Base-by-base conservation (phyloP, 2,888 invertebrate species). In the Pollenia amentaria region DNA sequence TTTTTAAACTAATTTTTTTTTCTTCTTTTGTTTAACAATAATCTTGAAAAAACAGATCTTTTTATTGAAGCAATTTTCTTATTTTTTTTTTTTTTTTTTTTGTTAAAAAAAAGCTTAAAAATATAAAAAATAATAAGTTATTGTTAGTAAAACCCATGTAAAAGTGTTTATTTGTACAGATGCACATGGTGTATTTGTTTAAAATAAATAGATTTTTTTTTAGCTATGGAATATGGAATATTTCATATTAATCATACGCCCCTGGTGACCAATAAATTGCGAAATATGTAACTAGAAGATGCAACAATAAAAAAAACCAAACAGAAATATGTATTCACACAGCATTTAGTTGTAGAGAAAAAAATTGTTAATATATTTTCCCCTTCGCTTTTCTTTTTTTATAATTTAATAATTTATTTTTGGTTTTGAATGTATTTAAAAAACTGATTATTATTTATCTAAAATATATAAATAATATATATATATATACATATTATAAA, bases 241-340 rank as follows among this genome's bases (percentile, higher is more conserved):
- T 21, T 42, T 18, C 8, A 70, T n/a, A n/a, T 70, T 70, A 70
- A 60, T 79, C 78, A 79, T 70, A 70, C 78, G 78, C 69, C 78
- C 69, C 70, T 10, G 16, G 48, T 79, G 78, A 69, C 78, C 78
- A 40, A 70, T 72, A 79, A 79, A 70, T 79, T 79, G 29, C 8
- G n/a, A 60, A 46, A 44, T 11, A n/a, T n/a, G n/a, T n/a, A 69
- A 69, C 18, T 42, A 51, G 6, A 60, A 65, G 57, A 65, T 44
- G 46, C 67, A 21, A 18, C 55, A 77, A 65, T 48, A 53, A 64
- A 64, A 9, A 77, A 57, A 60, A 11, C 3, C 8, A 51, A 57
- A 16, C 18, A 40, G 42, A 69, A 14, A 42, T 9, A 46, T 21
- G 21, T 18, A 11, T 53, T 53, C 12, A 62, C 18, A 38, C 7